Base-by-base conservation (phyloP, 2,797 vertebrate species). In the Acanthopagrus latus region DNA sequence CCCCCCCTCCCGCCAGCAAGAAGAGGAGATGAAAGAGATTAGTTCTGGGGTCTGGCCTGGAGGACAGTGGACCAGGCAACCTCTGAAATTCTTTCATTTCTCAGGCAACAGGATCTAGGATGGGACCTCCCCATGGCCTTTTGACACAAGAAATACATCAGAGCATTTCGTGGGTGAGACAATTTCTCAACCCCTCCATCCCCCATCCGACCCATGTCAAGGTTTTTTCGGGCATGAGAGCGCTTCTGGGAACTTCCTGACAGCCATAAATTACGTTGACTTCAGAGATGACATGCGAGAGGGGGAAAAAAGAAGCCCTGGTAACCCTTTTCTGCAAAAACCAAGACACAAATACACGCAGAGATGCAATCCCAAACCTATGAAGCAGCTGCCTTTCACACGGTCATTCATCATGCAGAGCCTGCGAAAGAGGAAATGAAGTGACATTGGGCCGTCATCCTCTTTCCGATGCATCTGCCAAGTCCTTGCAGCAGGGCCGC, bases 1-100 rank as follows among this genome's bases (percentile, higher is more conserved):
- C 72, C 38, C 54, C 60, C 63, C 50, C 29, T 56, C 57, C 46
- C 4, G 6, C 82, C 68, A 83, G 81, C 67, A 51, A 88, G 80
- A 76, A 71, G 82, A 88, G 67, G 81, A 92, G 89, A 92, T 92
- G 90, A 94, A 91, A 90, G 90, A 93, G 90, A 92, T 94, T 93
- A 92, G 92, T 93, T 94, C 84, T 88, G 85, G 74, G 92, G 71
- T 88, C 85, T 91, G 91, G 76, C 91, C 92, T 58, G 68, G 80
- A 93, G 92, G 91, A 92, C 88, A 88, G 89, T 91, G 89, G 87
- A 89, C 91, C 81, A 83, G 83, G 86, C 87, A 83, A 73, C 76
- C 82, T 86, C 86, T 83, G 83, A 91, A 88, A 91, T 87, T 80
- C 90, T 89, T 93, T 90, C 69, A 89, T 89, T 92, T 92, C 83